phyloP scores from a whole-genome alignment of 1,140 invertebrate species.

The Brachystomella parvula region DNA sequence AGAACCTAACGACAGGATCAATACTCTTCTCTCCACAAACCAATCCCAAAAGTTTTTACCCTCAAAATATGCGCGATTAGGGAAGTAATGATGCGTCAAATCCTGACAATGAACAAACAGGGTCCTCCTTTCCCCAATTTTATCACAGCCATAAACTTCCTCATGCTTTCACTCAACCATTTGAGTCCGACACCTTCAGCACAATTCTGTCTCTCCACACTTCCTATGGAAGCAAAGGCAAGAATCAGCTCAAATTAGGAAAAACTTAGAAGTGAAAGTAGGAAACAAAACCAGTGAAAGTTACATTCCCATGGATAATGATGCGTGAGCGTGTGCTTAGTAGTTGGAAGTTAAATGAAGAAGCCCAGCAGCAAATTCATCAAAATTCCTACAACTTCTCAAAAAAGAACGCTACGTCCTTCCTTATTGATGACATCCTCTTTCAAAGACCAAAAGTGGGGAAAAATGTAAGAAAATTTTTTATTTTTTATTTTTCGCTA shows the following conservation, averaged over 20 bases:
- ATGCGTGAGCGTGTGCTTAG: constrained; percentile 11
- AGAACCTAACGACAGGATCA: constrained; percentile 31
- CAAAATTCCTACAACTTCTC: not conserved
- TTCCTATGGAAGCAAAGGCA: too few relatives aligned
- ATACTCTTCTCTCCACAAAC: constrained; percentile 25
- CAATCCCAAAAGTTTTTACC: constrained; percentile 24
- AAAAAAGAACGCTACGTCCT: constrained; percentile 48
- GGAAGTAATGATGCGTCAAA: constrained; percentile 36
- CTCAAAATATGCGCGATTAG: constrained; percentile 35
- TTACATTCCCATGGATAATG: constrained; percentile 7
- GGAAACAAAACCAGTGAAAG: not conserved
- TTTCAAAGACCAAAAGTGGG: constrained; percentile 50
- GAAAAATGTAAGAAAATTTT: constrained; percentile 16
- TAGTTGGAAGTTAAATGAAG: not conserved
- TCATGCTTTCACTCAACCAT: constrained; percentile 4
- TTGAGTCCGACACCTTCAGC: not conserved
- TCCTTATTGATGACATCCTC: constrained; percentile 72
- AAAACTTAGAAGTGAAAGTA: not conserved
- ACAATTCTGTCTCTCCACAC: not conserved
- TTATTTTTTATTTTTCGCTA: constrained; percentile 36
- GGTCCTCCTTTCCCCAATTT: not conserved
- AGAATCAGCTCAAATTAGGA: constrained; percentile 1
- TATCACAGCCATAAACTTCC: not conserved
- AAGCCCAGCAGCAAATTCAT: too few relatives aligned
- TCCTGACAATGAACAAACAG: constrained; percentile 11